Conservation (phyloP, 35 echinoderm and acorn worm species). For the Stichopus chloronotus region DNA sequence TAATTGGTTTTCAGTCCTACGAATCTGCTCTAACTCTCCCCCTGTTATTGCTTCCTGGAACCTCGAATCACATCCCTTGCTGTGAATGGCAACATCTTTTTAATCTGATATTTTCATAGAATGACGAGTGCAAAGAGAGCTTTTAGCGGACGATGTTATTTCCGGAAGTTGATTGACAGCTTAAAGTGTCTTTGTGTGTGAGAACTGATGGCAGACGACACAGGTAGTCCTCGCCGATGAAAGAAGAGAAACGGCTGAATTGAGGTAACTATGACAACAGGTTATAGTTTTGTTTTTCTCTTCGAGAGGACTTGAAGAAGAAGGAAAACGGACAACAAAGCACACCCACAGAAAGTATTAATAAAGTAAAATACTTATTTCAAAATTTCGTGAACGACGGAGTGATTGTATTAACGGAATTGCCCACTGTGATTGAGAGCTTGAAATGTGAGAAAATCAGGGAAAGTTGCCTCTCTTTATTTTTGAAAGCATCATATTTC, state of each 20-base stretch:
- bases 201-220: neutral
- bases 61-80: neutral
- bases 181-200: slow-evolving; percentile 10
- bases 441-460: too few species aligned
- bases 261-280: neutral
- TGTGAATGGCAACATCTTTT: slow-evolving; percentile 34
- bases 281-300: too few species aligned
- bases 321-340: too few species aligned
- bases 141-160: slow-evolving; percentile 28
- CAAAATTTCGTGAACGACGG: too few species aligned
- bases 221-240: neutral
- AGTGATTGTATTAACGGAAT: too few species aligned
- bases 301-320: too few species aligned
- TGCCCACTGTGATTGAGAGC: too few species aligned
- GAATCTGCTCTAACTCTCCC: neutral
- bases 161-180: slow-evolving; percentile 35
- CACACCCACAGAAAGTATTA: too few species aligned
- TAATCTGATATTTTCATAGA: slow-evolving; percentile 6
- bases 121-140: neutral
- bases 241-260: neutral
- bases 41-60: slow-evolving; percentile 30
- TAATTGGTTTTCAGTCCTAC: slow-evolving; percentile 8
- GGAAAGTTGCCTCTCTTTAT: too few species aligned
- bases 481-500: too few species aligned
- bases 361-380: too few species aligned